phyloP scores from a whole-genome alignment of 2,797 vertebrate genomes.

The Vespertilio murinus region DNA sequence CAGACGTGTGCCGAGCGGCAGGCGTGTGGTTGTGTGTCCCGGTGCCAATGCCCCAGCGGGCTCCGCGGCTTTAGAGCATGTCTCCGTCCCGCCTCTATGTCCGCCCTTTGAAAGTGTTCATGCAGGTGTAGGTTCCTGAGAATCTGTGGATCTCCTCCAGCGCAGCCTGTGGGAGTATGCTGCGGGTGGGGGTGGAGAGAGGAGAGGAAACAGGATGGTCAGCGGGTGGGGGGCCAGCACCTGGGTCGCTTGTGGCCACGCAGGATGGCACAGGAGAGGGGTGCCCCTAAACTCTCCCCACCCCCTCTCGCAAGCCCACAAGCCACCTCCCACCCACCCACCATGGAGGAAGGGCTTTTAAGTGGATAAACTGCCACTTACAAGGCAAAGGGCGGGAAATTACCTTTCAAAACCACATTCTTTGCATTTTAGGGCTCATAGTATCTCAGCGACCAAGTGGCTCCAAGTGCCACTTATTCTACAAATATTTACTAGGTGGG shows the following conservation, averaged over 20 bases:
- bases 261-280: accelerated
- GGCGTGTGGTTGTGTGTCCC: neutral
- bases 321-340: neutral
- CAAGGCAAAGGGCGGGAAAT: neutral
- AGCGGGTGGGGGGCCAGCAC: neutral
- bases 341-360: neutral
- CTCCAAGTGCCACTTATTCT: neutral
- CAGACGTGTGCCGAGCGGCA: neutral
- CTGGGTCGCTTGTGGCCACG: neutral
- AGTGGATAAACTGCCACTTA: neutral
- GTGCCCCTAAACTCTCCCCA: neutral
- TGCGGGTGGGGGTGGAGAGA: slow-evolving; percentile 77
- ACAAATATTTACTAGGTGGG: neutral
- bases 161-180: slow-evolving; percentile 96
- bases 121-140: slow-evolving; percentile 97
- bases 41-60: neutral
- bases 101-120: slow-evolving; percentile 99
- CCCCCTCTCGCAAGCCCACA: neutral
- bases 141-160: slow-evolving; percentile 98
- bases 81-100: slow-evolving; percentile 85
- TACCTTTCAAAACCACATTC: neutral
- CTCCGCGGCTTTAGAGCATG: slow-evolving; percentile 52
- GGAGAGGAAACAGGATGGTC: neutral
- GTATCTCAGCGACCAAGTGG: neutral
- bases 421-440: neutral